Base-by-base conservation (phyloP, 2,888 invertebrate species). In the Sericinus montela region DNA sequence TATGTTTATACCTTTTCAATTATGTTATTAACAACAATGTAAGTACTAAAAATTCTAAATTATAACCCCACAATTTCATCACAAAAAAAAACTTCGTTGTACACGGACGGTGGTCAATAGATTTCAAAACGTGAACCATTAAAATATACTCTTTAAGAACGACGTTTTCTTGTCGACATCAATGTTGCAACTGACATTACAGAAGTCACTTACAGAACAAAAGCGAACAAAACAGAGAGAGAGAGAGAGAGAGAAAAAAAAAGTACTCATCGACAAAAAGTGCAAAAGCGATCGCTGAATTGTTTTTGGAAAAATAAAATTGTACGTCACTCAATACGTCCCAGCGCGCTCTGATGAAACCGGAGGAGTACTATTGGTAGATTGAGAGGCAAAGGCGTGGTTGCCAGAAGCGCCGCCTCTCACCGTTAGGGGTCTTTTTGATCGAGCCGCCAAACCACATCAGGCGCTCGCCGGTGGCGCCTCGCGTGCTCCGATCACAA, bases 401-500 rank as follows among this genome's bases (percentile, higher is more conserved):
- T 63, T 55, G 62, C 36, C 19, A 36, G 34, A 51, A 56, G 75
- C 74, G 62, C 79, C 85, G 72, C 89, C 89, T 76, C 67, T 71
- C 68, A 60, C 77, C 54, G 79, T 66, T 77, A 80, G 80, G 83
- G 82, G 76, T 76, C 75, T 73, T 58, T 58, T 63, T 60, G 70
- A 67, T 64, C 63, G 65, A 66, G 75, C 69, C 67, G 63, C 69
- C 85, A 87, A 82, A 86, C 81, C 78, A 80, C 77, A 78, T 71
- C 80, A 73, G 80, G 87, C 89, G 87, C 85, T 83, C 67, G 86
- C 68, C 74, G 80, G 70, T 71, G 67, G 85, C 86, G 86, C 87
- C 85, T 77, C 83, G 85, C 80, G 67, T 66, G 57, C 60, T 72
- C n/a, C 66, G 55, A 56, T 57, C 53, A 62, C 58, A 2, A 32